These are phyloP conservation scores for Diarsia rubi DNA, from an alignment of 2,888 invertebrate species.

Conservation along the genomic window DNA sequence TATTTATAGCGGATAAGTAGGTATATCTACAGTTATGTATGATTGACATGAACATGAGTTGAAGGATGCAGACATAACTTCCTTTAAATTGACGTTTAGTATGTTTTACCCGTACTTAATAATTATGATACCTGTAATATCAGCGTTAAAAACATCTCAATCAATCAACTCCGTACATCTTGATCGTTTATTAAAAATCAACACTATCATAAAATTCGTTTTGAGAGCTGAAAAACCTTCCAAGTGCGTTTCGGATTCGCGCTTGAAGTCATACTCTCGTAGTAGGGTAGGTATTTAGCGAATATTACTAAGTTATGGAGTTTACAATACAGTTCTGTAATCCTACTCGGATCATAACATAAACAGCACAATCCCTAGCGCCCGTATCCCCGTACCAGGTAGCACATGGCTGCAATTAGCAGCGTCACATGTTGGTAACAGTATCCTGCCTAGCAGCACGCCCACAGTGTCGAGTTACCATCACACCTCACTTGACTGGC, in stretches of 20 bases:
- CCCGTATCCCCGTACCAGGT: conserved; percentile 23
- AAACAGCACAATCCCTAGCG: conserved; percentile 8
- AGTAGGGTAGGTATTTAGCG: too few relatives aligned
- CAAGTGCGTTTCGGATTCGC: too few relatives aligned
- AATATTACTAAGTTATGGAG: neutral
- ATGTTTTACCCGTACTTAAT: neutral
- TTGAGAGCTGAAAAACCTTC: neutral
- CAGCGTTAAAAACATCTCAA: neutral
- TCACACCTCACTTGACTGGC: conserved; percentile 58
- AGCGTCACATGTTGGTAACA: conserved; percentile 43
- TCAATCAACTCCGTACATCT: neutral
- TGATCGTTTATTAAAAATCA: neutral
- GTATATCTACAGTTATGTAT: neutral
- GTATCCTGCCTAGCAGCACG: conserved; percentile 37
- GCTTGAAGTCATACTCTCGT: too few relatives aligned
- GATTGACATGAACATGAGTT: neutral
- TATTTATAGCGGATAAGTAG: conserved; percentile 13
- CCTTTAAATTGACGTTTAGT: neutral
- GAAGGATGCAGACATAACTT: neutral
- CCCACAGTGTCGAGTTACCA: conserved; percentile 39
- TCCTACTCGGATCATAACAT: neutral
- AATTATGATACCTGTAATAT: too few relatives aligned
- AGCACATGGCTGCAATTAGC: conserved; percentile 45
- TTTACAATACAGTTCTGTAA: neutral
- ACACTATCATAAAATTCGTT: neutral